Evolutionary conservation across 1,140 invertebrate genomes (phyloP), one percentile per base, ranked within the genome.

Genomic region (Chrysoperla carnea): DNA sequence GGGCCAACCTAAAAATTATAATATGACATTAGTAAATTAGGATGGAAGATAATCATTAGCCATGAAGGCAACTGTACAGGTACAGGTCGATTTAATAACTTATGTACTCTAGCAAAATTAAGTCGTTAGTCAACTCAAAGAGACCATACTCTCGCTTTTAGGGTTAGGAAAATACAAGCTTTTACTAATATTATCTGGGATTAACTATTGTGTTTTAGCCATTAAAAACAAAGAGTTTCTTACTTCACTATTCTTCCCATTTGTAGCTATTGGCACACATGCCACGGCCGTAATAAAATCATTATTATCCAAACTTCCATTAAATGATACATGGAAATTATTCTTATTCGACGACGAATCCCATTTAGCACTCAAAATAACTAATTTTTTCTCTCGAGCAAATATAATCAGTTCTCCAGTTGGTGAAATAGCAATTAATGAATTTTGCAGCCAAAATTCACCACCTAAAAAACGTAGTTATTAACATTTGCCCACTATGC

Each of bases 401-500:
- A 88, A 58, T 8, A 72, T 77, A 43, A 88, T 59, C 29, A 84
- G 50, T 55, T 84, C 83, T 36, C 73, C 73, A 42, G 75, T 75
- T 15, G 78, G 78, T 17, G 79, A 84, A n/a, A 81, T 52, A n/a
- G 80, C 75, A 39, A 83, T 61, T 39, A 70, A 56, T 53, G 80
- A 75, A 29, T 73, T 67, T 49, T 78, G 73, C n/a, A 87, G 57
- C 84, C 84, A 87, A 52, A 65, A 68, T 43, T 67, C 64, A 53
- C 45, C 38, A 14, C 72, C 72, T 77, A 54, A 48, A 60, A 62
- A 48, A 33, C n/a, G 2, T 33, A 33, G n/a, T 39, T 36, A 29
- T 37, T 29, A 39, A 48, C 38, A 38, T 35, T 14, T 41, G 29
- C 39, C 52, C 17, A 48, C 42, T 38, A 42, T 33, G 27, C 42